Percentiles rank a stretch among this genome's conserved stretches.
Evolutionary conservation across 64 coral and sea anemone genomes (phyloP).

Genomic region (Trachythela sp.): DNA sequence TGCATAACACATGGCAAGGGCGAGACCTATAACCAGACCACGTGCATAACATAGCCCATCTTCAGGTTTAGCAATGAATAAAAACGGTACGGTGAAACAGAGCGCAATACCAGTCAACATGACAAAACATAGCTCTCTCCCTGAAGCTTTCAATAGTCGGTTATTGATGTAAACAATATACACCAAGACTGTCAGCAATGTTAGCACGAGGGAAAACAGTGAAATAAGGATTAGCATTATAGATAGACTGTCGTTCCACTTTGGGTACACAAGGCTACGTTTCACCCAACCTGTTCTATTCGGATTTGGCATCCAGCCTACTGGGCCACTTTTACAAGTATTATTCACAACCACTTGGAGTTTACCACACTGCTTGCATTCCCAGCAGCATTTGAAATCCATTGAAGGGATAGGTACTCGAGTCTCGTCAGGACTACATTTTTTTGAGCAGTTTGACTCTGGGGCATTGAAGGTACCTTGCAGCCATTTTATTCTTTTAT

Average conservation of each 20-base stretch:
- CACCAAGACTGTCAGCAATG: slow-evolving; percentile 19
- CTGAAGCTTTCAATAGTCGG: slow-evolving; percentile 88
- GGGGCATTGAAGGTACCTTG: neutral
- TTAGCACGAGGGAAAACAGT: slow-evolving; percentile 59
- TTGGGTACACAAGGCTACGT: neutral
- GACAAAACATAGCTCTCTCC: slow-evolving; percentile 72
- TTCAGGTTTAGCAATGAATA: slow-evolving; percentile 37
- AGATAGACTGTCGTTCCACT: slow-evolving; percentile 50
- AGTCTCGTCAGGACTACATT: neutral
- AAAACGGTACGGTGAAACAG: slow-evolving; percentile 32
- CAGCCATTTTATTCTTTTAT: neutral
- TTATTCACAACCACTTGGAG: neutral
- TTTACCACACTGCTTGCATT: neutral
- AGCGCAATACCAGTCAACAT: slow-evolving; percentile 37
- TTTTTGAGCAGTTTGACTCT: neutral
- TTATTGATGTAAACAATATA: slow-evolving; percentile 60
- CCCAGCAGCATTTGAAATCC: slow-evolving; percentile 6
- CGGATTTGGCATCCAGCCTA: neutral
- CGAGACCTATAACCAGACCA: slow-evolving; percentile 16
- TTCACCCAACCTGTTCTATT: slow-evolving; percentile 5
- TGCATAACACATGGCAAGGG: slow-evolving; percentile 34
- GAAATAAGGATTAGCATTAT: slow-evolving; percentile 65
- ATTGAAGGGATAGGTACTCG: neutral
- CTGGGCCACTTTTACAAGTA: neutral
- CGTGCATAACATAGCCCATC: slow-evolving; percentile 26